Percentiles rank a stretch among this genome's conserved stretches.
Conservation (phyloP, 2,888 invertebrate species). For the Dasypogon diadema region DNA sequence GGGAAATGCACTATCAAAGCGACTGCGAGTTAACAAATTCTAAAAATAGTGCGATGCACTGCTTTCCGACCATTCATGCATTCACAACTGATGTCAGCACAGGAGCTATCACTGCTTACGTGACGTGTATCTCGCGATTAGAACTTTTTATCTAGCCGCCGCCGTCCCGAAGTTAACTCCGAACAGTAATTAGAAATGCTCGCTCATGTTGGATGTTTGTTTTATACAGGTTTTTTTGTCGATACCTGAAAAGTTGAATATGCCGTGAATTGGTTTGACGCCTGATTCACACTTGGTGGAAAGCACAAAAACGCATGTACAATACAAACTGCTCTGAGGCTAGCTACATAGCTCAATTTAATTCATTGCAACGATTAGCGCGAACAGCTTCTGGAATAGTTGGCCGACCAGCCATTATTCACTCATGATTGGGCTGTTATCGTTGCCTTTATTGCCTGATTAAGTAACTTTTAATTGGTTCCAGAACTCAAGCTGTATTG, state of each 20-base stretch:
- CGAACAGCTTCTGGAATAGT: neutral
- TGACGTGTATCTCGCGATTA: neutral
- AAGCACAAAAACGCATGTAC: neutral
- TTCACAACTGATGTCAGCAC: neutral
- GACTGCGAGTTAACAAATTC: neutral
- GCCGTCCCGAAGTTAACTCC: neutral
- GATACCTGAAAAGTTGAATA: neutral
- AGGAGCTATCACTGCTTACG: neutral
- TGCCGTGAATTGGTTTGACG: neutral
- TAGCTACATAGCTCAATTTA: neutral
- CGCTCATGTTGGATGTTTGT: neutral
- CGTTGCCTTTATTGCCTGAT: neutral
- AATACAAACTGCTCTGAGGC: neutral
- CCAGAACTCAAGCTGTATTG: neutral
- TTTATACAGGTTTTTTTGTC: neutral
- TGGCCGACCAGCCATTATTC: neutral
- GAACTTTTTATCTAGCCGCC: neutral
- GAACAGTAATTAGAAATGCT: neutral
- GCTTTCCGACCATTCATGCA: neutral
- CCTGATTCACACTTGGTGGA: neutral
- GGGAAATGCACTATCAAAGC: neutral
- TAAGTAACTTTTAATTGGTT: neutral
- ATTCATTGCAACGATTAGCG: slow-evolving; percentile 4
- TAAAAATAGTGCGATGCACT: neutral
- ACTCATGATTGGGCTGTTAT: neutral